These are phyloP conservation scores for Nannoperca australis DNA, from an alignment of 2,797 vertebrate genomes.

Conservation along the genomic window DNA sequence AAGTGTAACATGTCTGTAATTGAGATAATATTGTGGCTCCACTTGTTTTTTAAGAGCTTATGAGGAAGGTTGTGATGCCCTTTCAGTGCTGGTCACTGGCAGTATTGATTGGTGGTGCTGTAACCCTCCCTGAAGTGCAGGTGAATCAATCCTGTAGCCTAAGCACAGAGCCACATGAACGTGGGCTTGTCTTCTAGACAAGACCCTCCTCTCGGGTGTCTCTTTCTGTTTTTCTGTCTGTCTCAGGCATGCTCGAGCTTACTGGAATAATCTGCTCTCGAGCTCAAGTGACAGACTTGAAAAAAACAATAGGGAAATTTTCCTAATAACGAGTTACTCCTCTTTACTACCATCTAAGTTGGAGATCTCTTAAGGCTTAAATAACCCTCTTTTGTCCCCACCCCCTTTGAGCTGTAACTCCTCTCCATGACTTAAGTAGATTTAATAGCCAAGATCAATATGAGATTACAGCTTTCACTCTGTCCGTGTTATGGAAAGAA, in stretches of 20 bases:
- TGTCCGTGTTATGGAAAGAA: slow-evolving; percentile 41
- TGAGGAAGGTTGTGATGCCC: slow-evolving; percentile 51
- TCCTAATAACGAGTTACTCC: slow-evolving; percentile 22
- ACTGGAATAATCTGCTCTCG: slow-evolving; percentile 59
- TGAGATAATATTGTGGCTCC: slow-evolving; percentile 27
- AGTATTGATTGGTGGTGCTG: slow-evolving; percentile 74
- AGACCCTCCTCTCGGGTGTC: slow-evolving; percentile 64
- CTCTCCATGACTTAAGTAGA: slow-evolving; percentile 47
- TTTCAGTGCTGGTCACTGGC: slow-evolving; percentile 60
- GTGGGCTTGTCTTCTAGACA: slow-evolving; percentile 52
- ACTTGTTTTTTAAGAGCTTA: slow-evolving; percentile 46
- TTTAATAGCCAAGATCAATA: slow-evolving; percentile 62
- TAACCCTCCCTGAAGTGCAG: slow-evolving; percentile 67
- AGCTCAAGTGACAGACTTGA: slow-evolving; percentile 52
- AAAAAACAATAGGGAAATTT: slow-evolving; percentile 48
- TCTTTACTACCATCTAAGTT: slow-evolving; percentile 20
- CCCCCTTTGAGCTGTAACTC: slow-evolving; percentile 31
- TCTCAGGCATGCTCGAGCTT: slow-evolving; percentile 58
- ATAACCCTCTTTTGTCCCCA: slow-evolving; percentile 28
- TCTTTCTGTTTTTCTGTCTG: slow-evolving; percentile 57
- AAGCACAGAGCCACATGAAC: slow-evolving; percentile 66
- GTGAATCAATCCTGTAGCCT: slow-evolving; percentile 73
- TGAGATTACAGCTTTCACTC: slow-evolving; percentile 48
- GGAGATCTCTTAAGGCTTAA: slow-evolving; percentile 38
- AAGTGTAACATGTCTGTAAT: slow-evolving; percentile 28